Evolutionary conservation across 2,113 vertebrate species (phyloP).

Genomic region (Bagarius yarrelli): DNA sequence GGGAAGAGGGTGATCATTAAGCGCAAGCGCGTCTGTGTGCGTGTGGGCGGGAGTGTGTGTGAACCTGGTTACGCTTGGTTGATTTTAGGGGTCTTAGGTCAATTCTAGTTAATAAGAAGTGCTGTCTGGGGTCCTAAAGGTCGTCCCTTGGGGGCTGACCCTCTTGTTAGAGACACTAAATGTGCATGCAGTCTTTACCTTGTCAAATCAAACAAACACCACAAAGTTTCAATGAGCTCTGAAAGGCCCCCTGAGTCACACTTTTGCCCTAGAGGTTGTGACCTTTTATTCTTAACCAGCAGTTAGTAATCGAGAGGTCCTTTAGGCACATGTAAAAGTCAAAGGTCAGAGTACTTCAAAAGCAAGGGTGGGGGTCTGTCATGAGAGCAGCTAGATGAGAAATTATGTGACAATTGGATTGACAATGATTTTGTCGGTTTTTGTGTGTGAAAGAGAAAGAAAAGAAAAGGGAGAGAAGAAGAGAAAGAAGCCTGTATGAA

Average conservation of each 20-base stretch:
- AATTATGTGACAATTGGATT: slow-evolving; percentile 5
- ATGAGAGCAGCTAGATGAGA: neutral
- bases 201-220: slow-evolving; percentile 87
- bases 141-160: slow-evolving; percentile 78
- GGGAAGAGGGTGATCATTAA: too few relatives aligned
- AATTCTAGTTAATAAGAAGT: slow-evolving; percentile 69
- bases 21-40: neutral
- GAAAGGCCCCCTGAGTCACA: slow-evolving; percentile 81
- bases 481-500: neutral
- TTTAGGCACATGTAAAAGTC: slow-evolving; percentile 83
- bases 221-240: slow-evolving; percentile 72
- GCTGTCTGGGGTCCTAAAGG: slow-evolving; percentile 68
- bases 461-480: neutral
- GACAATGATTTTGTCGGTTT: neutral
- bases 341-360: slow-evolving; percentile 63
- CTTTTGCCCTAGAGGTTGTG: slow-evolving; percentile 83
- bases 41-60: slow-evolving; percentile 36
- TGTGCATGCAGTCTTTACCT: slow-evolving; percentile 91
- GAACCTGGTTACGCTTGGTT: slow-evolving; percentile 59
- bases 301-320: slow-evolving; percentile 86
- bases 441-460: neutral
- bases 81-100: slow-evolving; percentile 66
- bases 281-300: slow-evolving; percentile 83
- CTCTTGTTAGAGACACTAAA: slow-evolving; percentile 88
- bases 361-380: slow-evolving; percentile 50